A percentile compares a stretch with the other conserved stretches of the same genome.
Conservation (phyloP, 2,113 vertebrate species). For the Clupea harengus region DNA sequence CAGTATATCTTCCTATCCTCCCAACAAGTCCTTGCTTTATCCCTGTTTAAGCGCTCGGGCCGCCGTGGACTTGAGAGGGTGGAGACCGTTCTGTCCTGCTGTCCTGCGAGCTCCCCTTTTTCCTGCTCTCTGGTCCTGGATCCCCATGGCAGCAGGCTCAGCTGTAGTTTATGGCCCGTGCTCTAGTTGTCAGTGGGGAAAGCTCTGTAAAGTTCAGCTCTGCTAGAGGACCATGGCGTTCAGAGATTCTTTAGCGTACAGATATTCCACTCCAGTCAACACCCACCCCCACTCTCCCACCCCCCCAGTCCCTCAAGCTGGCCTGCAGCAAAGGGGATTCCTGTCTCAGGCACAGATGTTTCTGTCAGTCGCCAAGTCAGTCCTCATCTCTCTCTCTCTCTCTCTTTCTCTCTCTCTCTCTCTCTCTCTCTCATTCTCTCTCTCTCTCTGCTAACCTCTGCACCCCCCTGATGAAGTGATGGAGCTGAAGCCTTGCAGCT, state of each 20-base stretch:
- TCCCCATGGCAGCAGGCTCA: too few species aligned
- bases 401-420: background rate
- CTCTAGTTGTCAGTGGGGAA: too few species aligned
- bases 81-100: background rate
- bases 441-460: background rate
- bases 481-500: conserved; percentile 33
- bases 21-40: background rate
- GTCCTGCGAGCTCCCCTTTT: background rate
- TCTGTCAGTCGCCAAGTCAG: background rate
- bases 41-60: background rate
- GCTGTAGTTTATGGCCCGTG: too few species aligned
- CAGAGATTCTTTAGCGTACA: too few species aligned
- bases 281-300: background rate
- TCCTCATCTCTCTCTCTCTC: background rate
- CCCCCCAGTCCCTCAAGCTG: background rate
- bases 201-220: too few species aligned
- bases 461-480: background rate
- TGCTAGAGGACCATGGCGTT: too few species aligned
- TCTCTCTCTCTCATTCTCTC: background rate
- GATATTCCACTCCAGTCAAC: background rate
- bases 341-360: background rate
- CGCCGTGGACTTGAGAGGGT: background rate
- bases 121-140: background rate
- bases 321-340: background rate
- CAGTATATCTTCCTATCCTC: background rate